These are phyloP conservation scores for Drosophila neocordata DNA, from an alignment of 1,140 invertebrate genomes.

Conservation along the genomic window DNA sequence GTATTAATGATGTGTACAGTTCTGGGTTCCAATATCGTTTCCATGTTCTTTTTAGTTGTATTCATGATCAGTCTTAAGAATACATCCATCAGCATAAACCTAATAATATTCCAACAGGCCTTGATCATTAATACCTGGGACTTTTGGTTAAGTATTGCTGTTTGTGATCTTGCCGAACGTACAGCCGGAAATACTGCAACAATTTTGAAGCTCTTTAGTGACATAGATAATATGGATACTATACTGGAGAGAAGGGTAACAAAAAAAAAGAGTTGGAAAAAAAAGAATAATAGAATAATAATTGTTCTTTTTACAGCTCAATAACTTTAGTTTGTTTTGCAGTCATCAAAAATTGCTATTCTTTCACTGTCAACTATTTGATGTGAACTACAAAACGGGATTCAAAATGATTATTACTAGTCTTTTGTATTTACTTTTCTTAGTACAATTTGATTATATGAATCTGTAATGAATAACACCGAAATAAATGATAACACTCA, in stretches of 20 bases:
- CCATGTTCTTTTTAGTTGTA: constrained; percentile 34
- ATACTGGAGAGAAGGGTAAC: no score
- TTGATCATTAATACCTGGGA: constrained; percentile 41
- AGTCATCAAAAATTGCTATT: constrained; percentile 24
- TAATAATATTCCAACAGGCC: constrained; percentile 13
- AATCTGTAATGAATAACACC: constrained; percentile 40
- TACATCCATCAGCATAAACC: neutral
- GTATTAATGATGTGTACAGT: neutral
- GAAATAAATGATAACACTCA: no score
- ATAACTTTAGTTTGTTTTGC: constrained; percentile 29
- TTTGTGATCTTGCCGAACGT: constrained; percentile 39
- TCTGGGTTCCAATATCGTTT: constrained; percentile 29
- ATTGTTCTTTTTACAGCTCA: neutral
- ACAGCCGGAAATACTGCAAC: constrained; percentile 2
- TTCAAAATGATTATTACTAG: constrained; percentile 32
- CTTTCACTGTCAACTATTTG: constrained; percentile 35
- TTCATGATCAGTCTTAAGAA: constrained; percentile 20
- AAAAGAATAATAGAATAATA: neutral
- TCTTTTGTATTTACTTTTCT: constrained; percentile 28
- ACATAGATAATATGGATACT: neutral
- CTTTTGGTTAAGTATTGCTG: constrained; percentile 47
- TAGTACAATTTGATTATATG: constrained; percentile 48
- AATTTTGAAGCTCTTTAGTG: neutral
- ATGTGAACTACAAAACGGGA: constrained; percentile 34
- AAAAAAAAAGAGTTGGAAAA: neutral